Evolutionary conservation across 2,888 invertebrate genomes (phyloP), one percentile per base, ranked within the genome.

Genomic region (Empis stercorea): DNA sequence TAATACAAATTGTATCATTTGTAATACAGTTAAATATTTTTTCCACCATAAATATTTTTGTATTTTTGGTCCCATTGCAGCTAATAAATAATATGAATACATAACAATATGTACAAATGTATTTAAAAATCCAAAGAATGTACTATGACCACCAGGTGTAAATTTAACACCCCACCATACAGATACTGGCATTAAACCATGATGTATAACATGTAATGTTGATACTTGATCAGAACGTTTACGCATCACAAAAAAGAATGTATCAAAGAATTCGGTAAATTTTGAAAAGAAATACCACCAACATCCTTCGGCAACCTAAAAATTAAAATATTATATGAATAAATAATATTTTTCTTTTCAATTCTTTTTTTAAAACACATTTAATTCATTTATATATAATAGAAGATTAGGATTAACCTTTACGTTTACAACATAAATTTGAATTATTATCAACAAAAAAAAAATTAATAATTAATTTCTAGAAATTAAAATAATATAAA

Each of bases 211-310:
- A 65, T 95, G 94, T 34, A 95, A 76, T 17, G 85, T 85, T 43
- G 91, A 85, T 51, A 94, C 83, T 62, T 95, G 94, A 66, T 87
- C 82, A 66, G 84, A 83, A 68, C 95, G 92, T 76, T 95, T 95
- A 48, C 94, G 78, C 73, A 94, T 73, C 51, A 95, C 84, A 73
- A 95, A 95, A 76, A 95, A 94, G 63, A 91, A 80, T 47, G 94
- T 94, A 66, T 95, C 95, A 55, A 88, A 78, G 66, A 94, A 87
- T 71, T 95, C 95, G 48, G 88, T 84, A 68, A 94, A 92, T 70
- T 95, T 95, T 27, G 93, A 91, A 61, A 94, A 79, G 67, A 86
- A 93, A 62, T 93, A 94, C 88, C 87, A 88, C 91, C 92, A 94
- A 63, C 91, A 89, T 30, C 84, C 87, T 32, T 67, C 63, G 4